Conservation (phyloP, 2,797 vertebrate genomes). For the Girardinus metallicus region DNA sequence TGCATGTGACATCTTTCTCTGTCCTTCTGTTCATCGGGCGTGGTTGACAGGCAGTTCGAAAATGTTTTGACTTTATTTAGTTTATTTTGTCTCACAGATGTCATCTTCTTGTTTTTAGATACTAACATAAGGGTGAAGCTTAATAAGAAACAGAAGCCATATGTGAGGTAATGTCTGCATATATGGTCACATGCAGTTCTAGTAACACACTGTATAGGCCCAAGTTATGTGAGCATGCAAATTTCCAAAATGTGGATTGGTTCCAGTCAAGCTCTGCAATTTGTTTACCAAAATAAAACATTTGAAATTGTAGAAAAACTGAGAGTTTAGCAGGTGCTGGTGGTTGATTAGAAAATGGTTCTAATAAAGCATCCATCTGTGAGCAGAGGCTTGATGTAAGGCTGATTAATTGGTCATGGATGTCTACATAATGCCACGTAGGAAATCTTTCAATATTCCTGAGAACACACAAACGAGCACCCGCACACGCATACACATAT, state of each 20-base stretch:
- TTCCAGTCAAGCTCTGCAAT: constrained; percentile 76
- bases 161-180: constrained; percentile 11
- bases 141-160: constrained; percentile 31
- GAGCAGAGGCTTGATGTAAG: constrained; percentile 80
- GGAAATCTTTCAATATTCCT: constrained; percentile 79
- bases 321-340: constrained; percentile 76
- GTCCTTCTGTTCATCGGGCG: constrained; percentile 69
- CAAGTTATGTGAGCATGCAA: constrained; percentile 55
- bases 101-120: constrained; percentile 17
- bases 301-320: constrained; percentile 73
- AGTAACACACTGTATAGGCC: constrained; percentile 37
- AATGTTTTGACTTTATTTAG: constrained; percentile 55
- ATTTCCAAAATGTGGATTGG: constrained; percentile 72
- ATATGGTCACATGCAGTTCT: constrained; percentile 34
- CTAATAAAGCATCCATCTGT: constrained; percentile 84
- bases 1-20: constrained; percentile 83
- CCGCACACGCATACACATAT: constrained; percentile 1
- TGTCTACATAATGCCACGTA: constrained; percentile 83
- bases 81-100: constrained; percentile 44
- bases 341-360: constrained; percentile 78
- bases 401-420: constrained; percentile 83
- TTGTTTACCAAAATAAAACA: constrained; percentile 78
- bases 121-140: constrained; percentile 6
- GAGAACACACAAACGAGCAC: constrained; percentile 56
- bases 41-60: constrained; percentile 58